Conservation (phyloP, 2,797 vertebrate species). For the Adrianichthys oophorus region DNA sequence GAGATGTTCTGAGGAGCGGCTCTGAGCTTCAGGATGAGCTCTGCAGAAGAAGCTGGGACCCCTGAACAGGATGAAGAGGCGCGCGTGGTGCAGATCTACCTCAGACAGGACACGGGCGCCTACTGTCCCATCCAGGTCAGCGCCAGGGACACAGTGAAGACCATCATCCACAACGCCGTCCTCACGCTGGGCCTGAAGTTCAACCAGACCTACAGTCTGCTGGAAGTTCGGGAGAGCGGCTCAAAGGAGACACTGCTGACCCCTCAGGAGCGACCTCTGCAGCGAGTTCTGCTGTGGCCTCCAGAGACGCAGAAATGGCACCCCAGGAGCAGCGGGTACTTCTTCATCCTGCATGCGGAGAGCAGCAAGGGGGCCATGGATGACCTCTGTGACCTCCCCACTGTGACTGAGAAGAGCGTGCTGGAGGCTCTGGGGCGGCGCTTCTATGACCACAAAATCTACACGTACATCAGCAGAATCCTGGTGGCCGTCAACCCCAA, state of each 20-base stretch:
- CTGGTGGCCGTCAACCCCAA: constrained; percentile 94
- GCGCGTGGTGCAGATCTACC: constrained; percentile 86
- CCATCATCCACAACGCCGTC: constrained; percentile 80
- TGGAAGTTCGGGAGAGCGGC: constrained; percentile 84
- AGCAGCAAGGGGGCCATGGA: constrained; percentile 74
- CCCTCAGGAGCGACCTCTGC: constrained; percentile 78
- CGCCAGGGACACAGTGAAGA: constrained; percentile 73
- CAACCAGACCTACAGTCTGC: constrained; percentile 78
- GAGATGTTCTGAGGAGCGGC: constrained; percentile 80
- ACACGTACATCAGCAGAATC: constrained; percentile 90
- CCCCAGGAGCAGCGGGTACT: constrained; percentile 82
- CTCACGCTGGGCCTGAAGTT: constrained; percentile 77
- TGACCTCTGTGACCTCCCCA: constrained; percentile 87
- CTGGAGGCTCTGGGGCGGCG: constrained; percentile 83
- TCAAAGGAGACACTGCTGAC: constrained; percentile 83
- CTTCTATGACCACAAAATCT: constrained; percentile 88
- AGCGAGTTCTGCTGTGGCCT: constrained; percentile 88
- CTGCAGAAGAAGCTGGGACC: constrained; percentile 69
- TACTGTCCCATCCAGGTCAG: constrained; percentile 82
- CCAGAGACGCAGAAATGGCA: constrained; percentile 82
- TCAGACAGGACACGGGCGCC: constrained; percentile 68
- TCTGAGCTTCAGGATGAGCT: constrained; percentile 85
- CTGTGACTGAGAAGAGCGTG: constrained; percentile 81
- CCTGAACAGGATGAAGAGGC: constrained; percentile 62
- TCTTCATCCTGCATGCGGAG: constrained; percentile 83